Evolutionary conservation across 2,888 invertebrate species (phyloP), one percentile per base, ranked within the genome.

Genomic region (Clostera curtula): DNA sequence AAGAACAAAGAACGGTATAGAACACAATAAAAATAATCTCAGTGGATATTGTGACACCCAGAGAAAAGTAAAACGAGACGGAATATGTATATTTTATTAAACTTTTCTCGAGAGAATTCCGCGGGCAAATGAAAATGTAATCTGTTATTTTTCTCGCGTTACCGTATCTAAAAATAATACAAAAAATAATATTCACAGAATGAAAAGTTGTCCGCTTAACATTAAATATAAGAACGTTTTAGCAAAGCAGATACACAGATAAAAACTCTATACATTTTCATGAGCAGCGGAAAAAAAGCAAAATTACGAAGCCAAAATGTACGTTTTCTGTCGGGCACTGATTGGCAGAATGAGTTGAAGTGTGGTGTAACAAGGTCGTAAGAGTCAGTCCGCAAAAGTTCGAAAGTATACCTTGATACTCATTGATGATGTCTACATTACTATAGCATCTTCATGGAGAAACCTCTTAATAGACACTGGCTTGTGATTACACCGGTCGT

Each of bases 401-500:
- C 44, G 38, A 77, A 74, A 69, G 44, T 40, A 46, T 44, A 61
- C 69, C 58, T 58, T 67, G 42, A 42, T 35, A 43, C 56, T 36
- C 44, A 43, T 43, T 33, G 36, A 38, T 60, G 50, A 40, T 63
- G 68, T 63, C 49, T 59, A 69, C 49, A 65, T 72, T 70, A 46
- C 55, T 60, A 60, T 52, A 49, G 42, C 53, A 46, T 39, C 39
- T 41, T 44, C 44, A 46, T 38, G 47, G 47, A 63, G 65, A 69
- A 69, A 68, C 58, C 58, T 59, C 54, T 59, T 68, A 75, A 79
- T 74, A 63, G 49, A 57, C 56, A 61, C 62, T 71, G 66, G 65
- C 66, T 56, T 62, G 55, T 68, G 75, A 79, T 83, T 83, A 83
- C 75, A 74, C 75, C 75, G 76, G 79, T 79, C 72, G 72, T 82